Evolutionary conservation across 2,113 vertebrate genomes (phyloP).

Genomic region (Chaenogobius annularis): DNA sequence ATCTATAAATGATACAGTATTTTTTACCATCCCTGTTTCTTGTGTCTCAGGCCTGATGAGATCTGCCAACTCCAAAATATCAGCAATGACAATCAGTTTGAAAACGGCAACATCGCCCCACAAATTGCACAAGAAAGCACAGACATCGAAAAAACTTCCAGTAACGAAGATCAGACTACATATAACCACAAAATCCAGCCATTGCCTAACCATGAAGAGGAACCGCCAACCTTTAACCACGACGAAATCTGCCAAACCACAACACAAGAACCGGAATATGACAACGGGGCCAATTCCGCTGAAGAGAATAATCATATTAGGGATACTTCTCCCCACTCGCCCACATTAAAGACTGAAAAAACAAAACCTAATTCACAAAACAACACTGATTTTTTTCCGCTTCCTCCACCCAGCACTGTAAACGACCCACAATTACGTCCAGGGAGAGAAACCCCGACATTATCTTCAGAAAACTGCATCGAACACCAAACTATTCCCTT

Average conservation of each 20-base stretch:
- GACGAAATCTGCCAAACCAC: neutral
- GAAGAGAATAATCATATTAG: neutral
- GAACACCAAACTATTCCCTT: neutral
- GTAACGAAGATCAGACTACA: neutral
- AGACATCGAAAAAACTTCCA: neutral
- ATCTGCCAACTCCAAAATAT: conserved; percentile 54
- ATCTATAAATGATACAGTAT: too few relatives aligned
- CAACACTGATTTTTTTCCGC: conserved; percentile 11
- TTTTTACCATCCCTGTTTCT: too few relatives aligned
- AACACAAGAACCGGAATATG: neutral
- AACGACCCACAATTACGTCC: neutral
- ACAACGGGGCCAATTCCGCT: neutral
- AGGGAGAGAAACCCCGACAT: neutral
- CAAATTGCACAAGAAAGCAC: neutral
- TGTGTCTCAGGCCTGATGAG: conserved; percentile 64
- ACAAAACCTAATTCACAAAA: neutral
- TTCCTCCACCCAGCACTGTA: neutral
- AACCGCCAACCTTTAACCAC: neutral
- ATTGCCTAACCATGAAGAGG: neutral
- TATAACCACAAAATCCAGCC: neutral
- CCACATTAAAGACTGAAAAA: neutral
- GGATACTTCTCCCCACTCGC: neutral
- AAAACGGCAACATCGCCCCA: neutral
- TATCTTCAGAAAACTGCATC: neutral
- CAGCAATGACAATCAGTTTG: conserved; percentile 35